These are phyloP conservation scores for Dinocampus coccinellae DNA, from an alignment of 2,888 invertebrate genomes.

Conservation along the genomic window DNA sequence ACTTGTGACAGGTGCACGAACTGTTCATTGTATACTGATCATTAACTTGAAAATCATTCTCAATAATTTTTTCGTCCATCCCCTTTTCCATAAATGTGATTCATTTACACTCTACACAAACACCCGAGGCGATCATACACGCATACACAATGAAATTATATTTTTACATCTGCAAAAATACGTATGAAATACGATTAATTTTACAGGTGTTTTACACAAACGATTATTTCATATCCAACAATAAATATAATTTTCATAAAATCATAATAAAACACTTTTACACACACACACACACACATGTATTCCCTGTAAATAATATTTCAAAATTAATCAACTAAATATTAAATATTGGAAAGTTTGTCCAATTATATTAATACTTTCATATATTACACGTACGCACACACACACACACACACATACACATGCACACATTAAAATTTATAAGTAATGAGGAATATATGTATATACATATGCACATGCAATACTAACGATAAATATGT, in stretches of 20 bases:
- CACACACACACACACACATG: too few relatives aligned
- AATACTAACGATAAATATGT: slow-evolving; percentile 4
- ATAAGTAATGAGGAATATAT: neutral
- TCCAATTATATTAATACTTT: too few relatives aligned
- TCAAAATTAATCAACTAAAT: too few relatives aligned
- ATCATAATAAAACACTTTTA: too few relatives aligned
- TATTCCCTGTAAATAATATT: too few relatives aligned
- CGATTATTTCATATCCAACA: too few relatives aligned
- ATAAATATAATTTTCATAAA: too few relatives aligned
- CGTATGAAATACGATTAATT: neutral
- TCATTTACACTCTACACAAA: neutral
- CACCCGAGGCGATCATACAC: slow-evolving; percentile 4
- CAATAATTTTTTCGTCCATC: slow-evolving; percentile 40
- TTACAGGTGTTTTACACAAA: neutral
- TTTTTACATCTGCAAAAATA: neutral
- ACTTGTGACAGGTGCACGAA: slow-evolving; percentile 63
- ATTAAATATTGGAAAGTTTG: too few relatives aligned
- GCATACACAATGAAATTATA: neutral
- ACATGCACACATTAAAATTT: too few relatives aligned
- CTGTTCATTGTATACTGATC: slow-evolving; percentile 50
- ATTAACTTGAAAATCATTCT: slow-evolving; percentile 59
- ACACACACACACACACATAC: too few relatives aligned
- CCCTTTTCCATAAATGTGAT: neutral
- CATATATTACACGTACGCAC: too few relatives aligned
- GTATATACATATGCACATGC: neutral